Evolutionary conservation across 2,888 invertebrate genomes (phyloP), one percentile per base, ranked within the genome.

Genomic region (Dryocosmus kuriphilus): DNA sequence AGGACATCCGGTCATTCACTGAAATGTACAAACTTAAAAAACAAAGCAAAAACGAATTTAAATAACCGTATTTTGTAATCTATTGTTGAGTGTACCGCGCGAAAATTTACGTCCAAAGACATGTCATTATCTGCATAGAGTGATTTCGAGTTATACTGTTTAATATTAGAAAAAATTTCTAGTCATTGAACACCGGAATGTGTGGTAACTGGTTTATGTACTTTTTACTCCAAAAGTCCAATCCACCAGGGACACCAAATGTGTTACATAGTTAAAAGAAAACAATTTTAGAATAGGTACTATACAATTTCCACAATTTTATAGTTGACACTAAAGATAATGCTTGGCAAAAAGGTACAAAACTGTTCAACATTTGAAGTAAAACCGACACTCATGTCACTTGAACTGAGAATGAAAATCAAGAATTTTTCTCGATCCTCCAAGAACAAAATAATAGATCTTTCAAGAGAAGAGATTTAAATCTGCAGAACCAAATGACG

Each of bases 81-180:
- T 71, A 30, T 30, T 14, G 24, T 41, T 27, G 2, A 24, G 16
- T 67, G 51, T 71, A 51, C 27, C 46, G 30, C 30, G 71, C 30
- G 19, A 71, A 67, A 71, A 51, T 71, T 71, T 46, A 46, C 19
- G 5, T 46, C n/a, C n/a, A 27, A 46, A 27, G 46, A 30, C 30
- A 24, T 71, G 22, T 51, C 51, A 51, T 71, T 71, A 51, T 19
- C 51, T 71, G 51, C 51, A 51, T 71, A 71, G 27, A 71, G 51
- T 46, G 19, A 71, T 71, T 71, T 71, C 11, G 14, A 30, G 16
- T 27, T 30, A 30, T 16, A 71, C 51, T 71, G 22, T 51, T 30
- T 1, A 11, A 24, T 57, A 24, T 11, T 27, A 46, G 51, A 46
- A 71, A 71, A 51, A n/a, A n/a, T n/a, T 27, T 46, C 27, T 24